Evolutionary conservation across 2,888 invertebrate genomes (phyloP), one percentile per base, ranked within the genome.

Genomic region (Trisateles emortualis): DNA sequence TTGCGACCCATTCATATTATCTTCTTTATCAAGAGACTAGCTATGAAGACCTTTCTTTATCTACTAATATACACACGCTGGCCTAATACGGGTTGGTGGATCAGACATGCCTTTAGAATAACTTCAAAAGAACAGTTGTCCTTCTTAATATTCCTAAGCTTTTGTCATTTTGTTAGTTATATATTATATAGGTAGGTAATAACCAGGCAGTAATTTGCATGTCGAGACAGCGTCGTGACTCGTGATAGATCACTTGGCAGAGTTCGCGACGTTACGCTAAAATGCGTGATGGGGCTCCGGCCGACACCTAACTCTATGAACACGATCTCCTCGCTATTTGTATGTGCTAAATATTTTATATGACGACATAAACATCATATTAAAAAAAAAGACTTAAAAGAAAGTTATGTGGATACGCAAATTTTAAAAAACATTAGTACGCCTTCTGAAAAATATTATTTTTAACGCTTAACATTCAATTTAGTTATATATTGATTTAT

Each of bases 211-310:
- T 42, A 42, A 11, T 19, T 41, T 30, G 42, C 35, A 36, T 13
- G 24, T 22, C 38, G 30, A 22, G 44, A 45, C 51, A 13, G 33
- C 22, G 32, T 29, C 42, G 46, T 47, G 19, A 13, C 14, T 33
- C 83, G 78, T 84, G 84, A 77, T 71, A 66, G 47, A 55, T 59
- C 63, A 62, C 63, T 77, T 74, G 59, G 62, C 69, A 64, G 60
- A 66, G 52, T 78, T 81, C 64, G 67, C 74, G 52, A 59, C 51
- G 47, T 43, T 56, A 45, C 62, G 76, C 77, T 81, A 76, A 79
- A 58, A 42, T 36, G 39, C 32, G 29, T 36, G 33, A 52, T 29
- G 35, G 41, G 56, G n/a, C 32, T 14, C 14, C 17, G 39, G 40
- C 45, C 24, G 41, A 33, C 16, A 14, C 13, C 17, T 52, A 43